Percentiles rank a stretch among this genome's conserved stretches.
phyloP scores from a whole-genome alignment of 2,888 invertebrate genomes.

The Mesodorylaimus sp. region DNA sequence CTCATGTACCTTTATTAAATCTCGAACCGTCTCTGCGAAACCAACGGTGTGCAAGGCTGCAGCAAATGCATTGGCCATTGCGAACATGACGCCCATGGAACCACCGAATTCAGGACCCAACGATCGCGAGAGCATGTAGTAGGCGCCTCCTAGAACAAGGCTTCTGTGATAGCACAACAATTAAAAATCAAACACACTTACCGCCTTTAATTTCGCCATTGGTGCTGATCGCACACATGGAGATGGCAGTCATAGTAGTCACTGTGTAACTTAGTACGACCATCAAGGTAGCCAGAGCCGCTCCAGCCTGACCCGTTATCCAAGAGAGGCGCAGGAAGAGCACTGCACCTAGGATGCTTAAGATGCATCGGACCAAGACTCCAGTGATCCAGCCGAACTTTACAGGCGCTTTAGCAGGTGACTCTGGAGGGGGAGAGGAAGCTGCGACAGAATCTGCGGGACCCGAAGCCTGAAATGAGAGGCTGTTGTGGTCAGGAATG shows the following conservation, averaged over 20 bases:
- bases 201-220: slow-evolving; percentile 97
- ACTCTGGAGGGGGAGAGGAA: too few relatives aligned
- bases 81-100: slow-evolving; percentile 85
- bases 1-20: slow-evolving; percentile 30
- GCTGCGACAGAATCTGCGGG: too few relatives aligned
- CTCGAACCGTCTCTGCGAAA: slow-evolving; percentile 66
- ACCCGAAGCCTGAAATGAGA: too few relatives aligned
- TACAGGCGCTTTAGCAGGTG: slow-evolving; percentile 34
- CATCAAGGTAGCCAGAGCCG: slow-evolving; percentile 29
- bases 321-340: slow-evolving; percentile 86
- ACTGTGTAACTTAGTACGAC: slow-evolving; percentile 41
- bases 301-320: slow-evolving; percentile 84
- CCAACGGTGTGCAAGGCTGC: slow-evolving; percentile 94
- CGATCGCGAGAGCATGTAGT: slow-evolving; percentile 74
- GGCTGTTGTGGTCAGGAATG: too few relatives aligned
- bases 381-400: slow-evolving; percentile 97
- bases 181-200: slow-evolving; percentile 32
- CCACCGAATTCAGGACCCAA: slow-evolving; percentile 92
- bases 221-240: slow-evolving; percentile 94
- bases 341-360: slow-evolving; percentile 99
- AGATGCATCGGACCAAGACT: slow-evolving; percentile 64
- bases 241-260: slow-evolving; percentile 70
- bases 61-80: slow-evolving; percentile 86
- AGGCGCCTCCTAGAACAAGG: slow-evolving; percentile 65
- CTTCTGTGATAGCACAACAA: too few relatives aligned